A percentile compares a stretch with the other conserved stretches of the same genome.
Conservation (phyloP, 2,797 vertebrate species). For the Scleropages formosus region DNA sequence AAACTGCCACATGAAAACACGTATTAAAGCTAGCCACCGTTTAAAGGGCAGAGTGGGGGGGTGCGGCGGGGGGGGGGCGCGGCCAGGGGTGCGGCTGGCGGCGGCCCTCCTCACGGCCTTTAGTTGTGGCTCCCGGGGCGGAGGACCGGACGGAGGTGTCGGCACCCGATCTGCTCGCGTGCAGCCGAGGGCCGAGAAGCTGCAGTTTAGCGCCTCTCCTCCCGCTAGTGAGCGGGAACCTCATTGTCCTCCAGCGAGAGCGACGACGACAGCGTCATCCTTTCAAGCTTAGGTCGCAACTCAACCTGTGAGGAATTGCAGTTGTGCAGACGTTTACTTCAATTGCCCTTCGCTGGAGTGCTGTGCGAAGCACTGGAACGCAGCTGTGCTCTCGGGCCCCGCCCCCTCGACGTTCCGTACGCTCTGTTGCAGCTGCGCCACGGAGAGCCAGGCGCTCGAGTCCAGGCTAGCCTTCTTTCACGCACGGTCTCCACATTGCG, state of each 20-base stretch:
- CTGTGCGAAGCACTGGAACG: neutral
- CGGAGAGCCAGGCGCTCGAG: too few relatives aligned
- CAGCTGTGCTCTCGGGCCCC: conserved; percentile 5
- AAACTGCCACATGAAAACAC: conserved; percentile 59
- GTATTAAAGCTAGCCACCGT: conserved; percentile 50
- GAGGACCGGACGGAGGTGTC: neutral
- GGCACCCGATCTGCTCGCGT: neutral
- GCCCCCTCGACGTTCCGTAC: neutral
- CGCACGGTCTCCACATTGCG: conserved; percentile 51
- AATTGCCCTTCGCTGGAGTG: neutral
- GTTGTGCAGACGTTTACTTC: neutral
- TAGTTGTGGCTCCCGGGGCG: conserved; percentile 12
- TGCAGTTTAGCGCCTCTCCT: neutral
- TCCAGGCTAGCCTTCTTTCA: too few relatives aligned
- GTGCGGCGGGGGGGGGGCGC: neutral
- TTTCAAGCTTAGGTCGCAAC: too few relatives aligned
- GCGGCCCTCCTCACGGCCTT: conserved; percentile 22
- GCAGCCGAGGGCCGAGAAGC: neutral
- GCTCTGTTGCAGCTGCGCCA: neutral
- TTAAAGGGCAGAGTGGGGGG: conserved; percentile 55
- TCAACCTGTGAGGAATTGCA: too few relatives aligned
- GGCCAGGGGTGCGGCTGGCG: conserved; percentile 22
- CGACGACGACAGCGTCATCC: neutral
- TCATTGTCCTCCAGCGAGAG: too few relatives aligned
- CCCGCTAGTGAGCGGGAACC: neutral